Evolutionary conservation across 2,797 vertebrate species (phyloP), one percentile per base, ranked within the genome.

Genomic region (Philypnodon macrostomus): DNA sequence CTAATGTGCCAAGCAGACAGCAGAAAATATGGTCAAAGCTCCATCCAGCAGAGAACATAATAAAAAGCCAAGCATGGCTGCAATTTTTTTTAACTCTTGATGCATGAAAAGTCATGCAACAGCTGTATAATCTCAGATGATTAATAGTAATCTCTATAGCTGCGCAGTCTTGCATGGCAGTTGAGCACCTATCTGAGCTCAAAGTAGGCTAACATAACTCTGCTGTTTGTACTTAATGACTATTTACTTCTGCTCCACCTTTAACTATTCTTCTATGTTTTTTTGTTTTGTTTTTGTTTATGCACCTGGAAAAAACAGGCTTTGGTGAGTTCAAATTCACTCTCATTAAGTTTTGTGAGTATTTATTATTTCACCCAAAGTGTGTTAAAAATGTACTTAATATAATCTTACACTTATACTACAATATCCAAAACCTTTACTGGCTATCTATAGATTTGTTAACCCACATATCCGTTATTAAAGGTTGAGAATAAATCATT

Each of bases 241-340:
- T 24, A 38, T 21, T 32, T 33, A 8, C 54, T 53, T 39, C 35
- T 27, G 23, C 53, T 29, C 27, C 47, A 27, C 50, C 30, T 63
- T 79, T 90, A 84, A 90, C 83, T 62, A 21, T 53, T 1, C 71
- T 51, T 75, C 78, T 44, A 68, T 49, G 54, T 76, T 87, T 65
- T 42, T 85, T 81, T 65, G 73, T 87, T 76, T 87, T 65, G 40
- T 85, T 81, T 65, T 73, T 87, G 70, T 70, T 27, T 37, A 47
- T 70, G 69, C 38, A 56, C 15, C 63, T 80, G 91, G 87, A 90
- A 80, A 77, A 68, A 73, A 62, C 85, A 98, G 96, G 95, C 95
- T 72, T 91, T 98, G 95, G 87, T 88, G 76, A 87, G 84, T n/a
- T 54, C 2, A 14, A 39, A 33, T 7, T 51, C 18, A 49, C 1